phyloP scores from a whole-genome alignment of 2,797 vertebrate species.

The Danionella dracula region DNA sequence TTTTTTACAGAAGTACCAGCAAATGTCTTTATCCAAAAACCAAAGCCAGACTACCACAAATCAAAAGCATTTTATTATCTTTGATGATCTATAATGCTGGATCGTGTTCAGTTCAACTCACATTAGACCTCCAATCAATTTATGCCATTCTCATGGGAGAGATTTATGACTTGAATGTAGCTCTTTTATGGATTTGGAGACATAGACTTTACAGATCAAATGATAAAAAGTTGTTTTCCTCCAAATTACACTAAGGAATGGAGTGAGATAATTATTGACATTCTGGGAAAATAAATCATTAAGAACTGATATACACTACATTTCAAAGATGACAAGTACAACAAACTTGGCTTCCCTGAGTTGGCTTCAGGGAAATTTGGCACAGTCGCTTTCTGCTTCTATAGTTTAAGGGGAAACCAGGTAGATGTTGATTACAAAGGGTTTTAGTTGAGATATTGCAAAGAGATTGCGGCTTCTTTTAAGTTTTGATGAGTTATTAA shows the following conservation, averaged over 20 bases:
- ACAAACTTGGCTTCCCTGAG: too few species aligned
- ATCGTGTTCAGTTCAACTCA: conserved; percentile 27
- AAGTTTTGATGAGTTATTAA: too few species aligned
- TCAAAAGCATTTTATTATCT: conserved; percentile 13
- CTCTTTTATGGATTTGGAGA: not conserved
- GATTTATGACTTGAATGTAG: not conserved
- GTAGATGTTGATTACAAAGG: too few species aligned
- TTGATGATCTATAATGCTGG: conserved; percentile 12
- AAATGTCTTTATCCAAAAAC: not conserved
- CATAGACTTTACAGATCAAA: not conserved
- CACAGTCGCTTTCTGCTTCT: too few species aligned
- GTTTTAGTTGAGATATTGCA: too few species aligned
- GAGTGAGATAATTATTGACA: not conserved
- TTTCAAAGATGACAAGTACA: too few species aligned
- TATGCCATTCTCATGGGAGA: not conserved
- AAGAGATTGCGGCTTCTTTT: too few species aligned
- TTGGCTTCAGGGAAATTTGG: too few species aligned
- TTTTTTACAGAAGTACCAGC: not conserved
- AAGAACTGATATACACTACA: too few species aligned
- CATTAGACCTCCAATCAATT: conserved; percentile 23
- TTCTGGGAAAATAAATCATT: not conserved
- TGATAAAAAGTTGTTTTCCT: too few species aligned
- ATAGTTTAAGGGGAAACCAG: too few species aligned
- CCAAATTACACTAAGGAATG: not conserved
- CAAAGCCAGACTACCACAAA: conserved; percentile 15